Percentiles rank a stretch among this genome's conserved stretches.
Conservation (phyloP, 2,797 vertebrate genomes). For the Caiman crocodilus region DNA sequence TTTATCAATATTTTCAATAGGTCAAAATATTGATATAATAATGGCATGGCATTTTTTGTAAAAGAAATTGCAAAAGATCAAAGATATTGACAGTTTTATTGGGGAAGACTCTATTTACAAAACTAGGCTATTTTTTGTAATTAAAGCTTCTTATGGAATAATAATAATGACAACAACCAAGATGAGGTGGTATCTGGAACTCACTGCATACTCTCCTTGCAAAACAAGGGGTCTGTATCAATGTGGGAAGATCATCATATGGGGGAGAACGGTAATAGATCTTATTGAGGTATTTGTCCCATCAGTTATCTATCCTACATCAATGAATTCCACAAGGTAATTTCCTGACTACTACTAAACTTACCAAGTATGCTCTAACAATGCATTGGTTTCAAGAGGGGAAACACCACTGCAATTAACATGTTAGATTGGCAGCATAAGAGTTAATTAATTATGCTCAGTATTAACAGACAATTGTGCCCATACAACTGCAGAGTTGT, state of each 20-base stretch:
- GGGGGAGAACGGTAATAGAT: background rate
- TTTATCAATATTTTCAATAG: background rate
- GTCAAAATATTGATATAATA: background rate
- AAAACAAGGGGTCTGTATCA: background rate
- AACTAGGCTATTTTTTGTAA: background rate
- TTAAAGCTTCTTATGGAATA: background rate
- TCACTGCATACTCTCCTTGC: background rate
- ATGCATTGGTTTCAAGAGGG: background rate
- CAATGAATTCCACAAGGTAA: background rate
- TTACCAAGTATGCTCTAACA: rapidly evolving
- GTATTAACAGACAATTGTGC: background rate
- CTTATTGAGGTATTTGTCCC: background rate
- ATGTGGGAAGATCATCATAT: background rate
- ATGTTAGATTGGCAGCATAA: background rate
- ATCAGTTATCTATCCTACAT: background rate
- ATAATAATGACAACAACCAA: background rate
- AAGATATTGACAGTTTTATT: background rate
- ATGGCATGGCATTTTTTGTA: background rate
- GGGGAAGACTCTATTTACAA: background rate
- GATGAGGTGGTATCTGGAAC: background rate
- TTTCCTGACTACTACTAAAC: background rate
- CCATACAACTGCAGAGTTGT: background rate
- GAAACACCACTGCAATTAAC: rapidly evolving
- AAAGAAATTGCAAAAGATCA: background rate
- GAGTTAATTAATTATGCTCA: background rate